phyloP scores from a whole-genome alignment of 1,140 invertebrate species.

The Polyergus mexicanus region DNA sequence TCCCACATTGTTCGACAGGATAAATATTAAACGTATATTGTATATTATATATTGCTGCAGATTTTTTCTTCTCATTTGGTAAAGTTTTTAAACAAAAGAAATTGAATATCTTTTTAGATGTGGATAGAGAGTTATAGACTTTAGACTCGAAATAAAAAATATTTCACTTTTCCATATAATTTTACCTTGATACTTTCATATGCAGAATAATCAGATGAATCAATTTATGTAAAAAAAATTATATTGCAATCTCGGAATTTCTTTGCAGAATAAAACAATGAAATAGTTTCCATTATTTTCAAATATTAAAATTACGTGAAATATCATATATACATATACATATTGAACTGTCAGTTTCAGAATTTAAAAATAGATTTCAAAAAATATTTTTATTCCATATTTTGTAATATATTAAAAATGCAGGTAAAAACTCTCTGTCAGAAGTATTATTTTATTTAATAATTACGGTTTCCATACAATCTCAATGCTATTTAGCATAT shows the following conservation, averaged over 20 bases:
- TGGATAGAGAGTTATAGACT: not conserved
- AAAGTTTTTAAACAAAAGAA: not conserved
- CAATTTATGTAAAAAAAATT: no score
- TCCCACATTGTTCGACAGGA: slow-evolving; percentile 78
- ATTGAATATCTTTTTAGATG: not conserved
- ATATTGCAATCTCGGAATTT: no score
- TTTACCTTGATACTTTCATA: not conserved
- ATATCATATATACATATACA: not conserved
- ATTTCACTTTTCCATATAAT: not conserved
- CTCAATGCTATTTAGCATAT: not conserved
- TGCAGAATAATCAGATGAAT: not conserved
- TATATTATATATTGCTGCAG: not conserved
- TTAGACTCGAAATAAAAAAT: not conserved
- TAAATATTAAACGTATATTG: slow-evolving; percentile 74
- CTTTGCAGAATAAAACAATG: no score
- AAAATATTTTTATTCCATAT: slow-evolving; percentile 27
- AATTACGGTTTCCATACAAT: slow-evolving; percentile 18
- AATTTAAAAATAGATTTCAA: not conserved
- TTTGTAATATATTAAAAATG: not conserved
- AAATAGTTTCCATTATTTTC: not conserved
- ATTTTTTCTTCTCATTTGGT: not conserved
- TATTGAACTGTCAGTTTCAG: slow-evolving; percentile 6
- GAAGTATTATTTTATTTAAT: slow-evolving; percentile 32
- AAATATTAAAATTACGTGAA: not conserved
- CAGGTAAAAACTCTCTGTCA: not conserved